Conservation (phyloP, 1,140 invertebrate genomes). For the Bombus vancouverensis region DNA sequence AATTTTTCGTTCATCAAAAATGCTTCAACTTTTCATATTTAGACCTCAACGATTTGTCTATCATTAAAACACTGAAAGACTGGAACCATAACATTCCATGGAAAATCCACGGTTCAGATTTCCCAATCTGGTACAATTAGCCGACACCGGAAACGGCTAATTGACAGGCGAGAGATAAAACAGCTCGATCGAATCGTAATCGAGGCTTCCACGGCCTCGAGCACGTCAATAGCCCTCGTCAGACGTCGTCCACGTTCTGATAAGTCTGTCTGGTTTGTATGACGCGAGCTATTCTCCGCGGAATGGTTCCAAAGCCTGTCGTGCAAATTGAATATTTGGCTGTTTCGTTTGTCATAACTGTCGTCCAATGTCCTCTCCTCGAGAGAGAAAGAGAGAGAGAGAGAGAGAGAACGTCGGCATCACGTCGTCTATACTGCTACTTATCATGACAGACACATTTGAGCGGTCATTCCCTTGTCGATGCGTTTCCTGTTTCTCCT, state of each 20-base stretch:
- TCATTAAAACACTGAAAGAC: background rate
- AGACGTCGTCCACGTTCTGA: constrained; percentile 18
- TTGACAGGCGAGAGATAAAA: constrained; percentile 26
- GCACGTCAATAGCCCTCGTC: constrained; percentile 1
- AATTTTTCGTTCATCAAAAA: background rate
- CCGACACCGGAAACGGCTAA: background rate
- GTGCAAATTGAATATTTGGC: constrained; percentile 15
- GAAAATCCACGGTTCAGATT: background rate
- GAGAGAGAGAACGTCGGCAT: too few relatives aligned
- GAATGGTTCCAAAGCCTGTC: background rate
- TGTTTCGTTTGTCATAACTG: constrained; percentile 25
- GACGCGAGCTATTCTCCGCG: constrained; percentile 13
- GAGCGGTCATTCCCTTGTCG: background rate
- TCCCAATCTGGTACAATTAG: background rate
- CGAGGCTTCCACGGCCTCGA: background rate
- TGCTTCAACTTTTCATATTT: background rate
- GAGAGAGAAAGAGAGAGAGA: background rate
- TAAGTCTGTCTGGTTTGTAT: constrained; percentile 8
- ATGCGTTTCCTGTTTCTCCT: background rate
- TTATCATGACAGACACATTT: background rate
- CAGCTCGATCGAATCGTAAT: constrained; percentile 6
- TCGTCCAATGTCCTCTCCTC: background rate
- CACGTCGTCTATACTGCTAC: background rate
- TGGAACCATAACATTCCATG: background rate
- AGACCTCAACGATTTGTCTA: background rate